Percentiles rank a stretch among this genome's conserved stretches.
phyloP scores from a whole-genome alignment of 2,113 vertebrate genomes.

The Empidonax alnorum region DNA sequence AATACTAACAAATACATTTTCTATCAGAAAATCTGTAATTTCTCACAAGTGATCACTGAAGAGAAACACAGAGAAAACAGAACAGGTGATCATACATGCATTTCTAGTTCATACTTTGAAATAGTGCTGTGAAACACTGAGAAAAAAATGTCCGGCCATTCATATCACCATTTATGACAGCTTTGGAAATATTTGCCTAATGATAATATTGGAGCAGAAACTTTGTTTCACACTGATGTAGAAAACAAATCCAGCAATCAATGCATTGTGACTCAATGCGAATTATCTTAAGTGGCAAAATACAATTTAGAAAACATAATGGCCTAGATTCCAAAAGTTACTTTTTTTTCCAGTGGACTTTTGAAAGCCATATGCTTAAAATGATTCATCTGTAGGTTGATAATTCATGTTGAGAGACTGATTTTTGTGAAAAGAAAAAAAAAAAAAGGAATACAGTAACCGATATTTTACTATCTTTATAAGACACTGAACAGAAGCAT shows the following conservation, averaged over 20 bases:
- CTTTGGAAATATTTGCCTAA: neutral
- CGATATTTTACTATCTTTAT: neutral
- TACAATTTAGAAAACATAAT: neutral
- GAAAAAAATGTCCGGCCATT: neutral
- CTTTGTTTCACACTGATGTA: neutral
- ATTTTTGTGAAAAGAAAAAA: neutral
- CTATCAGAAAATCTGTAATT: neutral
- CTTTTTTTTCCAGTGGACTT: neutral
- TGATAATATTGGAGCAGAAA: neutral
- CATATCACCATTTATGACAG: neutral
- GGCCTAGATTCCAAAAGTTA: neutral
- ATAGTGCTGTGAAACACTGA: neutral
- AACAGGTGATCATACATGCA: neutral
- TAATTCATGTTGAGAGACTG: neutral
- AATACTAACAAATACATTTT: neutral
- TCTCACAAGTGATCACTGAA: neutral
- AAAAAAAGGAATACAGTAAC: neutral
- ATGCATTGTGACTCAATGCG: neutral
- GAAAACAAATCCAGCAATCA: neutral
- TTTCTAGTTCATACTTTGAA: neutral
- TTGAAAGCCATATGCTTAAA: neutral
- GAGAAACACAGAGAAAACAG: neutral
- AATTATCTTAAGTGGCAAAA: neutral
- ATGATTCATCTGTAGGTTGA: neutral
- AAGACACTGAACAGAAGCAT: neutral